Evolutionary conservation across 2,888 invertebrate species (phyloP).

Genomic region (Coelopa pilipes): DNA sequence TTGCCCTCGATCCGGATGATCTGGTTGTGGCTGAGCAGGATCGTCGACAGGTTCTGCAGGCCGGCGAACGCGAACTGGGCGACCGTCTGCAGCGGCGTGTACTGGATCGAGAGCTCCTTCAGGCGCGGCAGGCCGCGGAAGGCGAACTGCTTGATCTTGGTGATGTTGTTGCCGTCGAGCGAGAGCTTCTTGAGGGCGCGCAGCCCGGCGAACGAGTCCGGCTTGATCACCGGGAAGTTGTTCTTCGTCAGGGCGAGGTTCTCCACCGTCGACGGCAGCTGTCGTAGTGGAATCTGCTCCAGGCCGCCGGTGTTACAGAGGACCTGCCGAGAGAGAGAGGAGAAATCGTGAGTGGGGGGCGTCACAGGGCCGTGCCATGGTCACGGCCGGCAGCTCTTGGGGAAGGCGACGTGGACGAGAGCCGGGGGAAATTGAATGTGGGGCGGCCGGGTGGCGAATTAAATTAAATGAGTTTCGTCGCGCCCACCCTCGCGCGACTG

Average conservation of each 20-base stretch:
- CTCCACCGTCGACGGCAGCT: slow-evolving; percentile 81
- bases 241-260: slow-evolving; percentile 89
- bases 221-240: slow-evolving; percentile 82
- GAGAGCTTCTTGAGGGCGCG: slow-evolving; percentile 83
- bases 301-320: slow-evolving; percentile 88
- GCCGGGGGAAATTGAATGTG: slow-evolving; percentile 11
- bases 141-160: slow-evolving; percentile 84
- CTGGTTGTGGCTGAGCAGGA: slow-evolving; percentile 77
- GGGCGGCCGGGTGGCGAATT: not conserved
- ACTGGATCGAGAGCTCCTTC: slow-evolving; percentile 83
- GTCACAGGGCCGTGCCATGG: too few relatives aligned
- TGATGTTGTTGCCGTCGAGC: slow-evolving; percentile 88
- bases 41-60: slow-evolving; percentile 81
- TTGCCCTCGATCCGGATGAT: slow-evolving; percentile 79
- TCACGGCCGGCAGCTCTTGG: too few relatives aligned
- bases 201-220: slow-evolving; percentile 85
- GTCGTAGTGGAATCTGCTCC: slow-evolving; percentile 80
- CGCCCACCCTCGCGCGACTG: not conserved
- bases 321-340: slow-evolving; percentile 71
- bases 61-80: slow-evolving; percentile 87
- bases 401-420: too few relatives aligned
- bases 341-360: slow-evolving; percentile 5
- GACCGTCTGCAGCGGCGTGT: slow-evolving; percentile 83
- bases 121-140: slow-evolving; percentile 85
- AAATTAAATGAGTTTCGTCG: slow-evolving; percentile 15